Evolutionary conservation across 2,888 invertebrate species (phyloP).

Genomic region (Caenorhabditis doughertyi): DNA sequence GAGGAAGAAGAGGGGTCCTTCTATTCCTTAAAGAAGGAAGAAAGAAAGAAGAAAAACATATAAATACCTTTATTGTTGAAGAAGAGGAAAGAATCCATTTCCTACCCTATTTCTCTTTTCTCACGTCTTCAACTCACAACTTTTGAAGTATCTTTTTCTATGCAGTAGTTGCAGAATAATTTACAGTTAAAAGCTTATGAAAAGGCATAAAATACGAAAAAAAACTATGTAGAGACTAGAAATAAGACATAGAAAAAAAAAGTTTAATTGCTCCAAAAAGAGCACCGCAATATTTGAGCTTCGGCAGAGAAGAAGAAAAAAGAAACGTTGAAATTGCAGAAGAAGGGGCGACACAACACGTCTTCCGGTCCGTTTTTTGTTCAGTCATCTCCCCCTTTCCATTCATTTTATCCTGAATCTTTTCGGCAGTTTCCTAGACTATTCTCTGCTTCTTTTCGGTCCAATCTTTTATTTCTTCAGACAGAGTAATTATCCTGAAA

Average conservation of each 20-base stretch:
- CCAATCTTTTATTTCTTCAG: background rate
- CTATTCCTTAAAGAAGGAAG: background rate
- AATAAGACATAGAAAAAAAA: background rate
- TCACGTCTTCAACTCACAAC: slow-evolving; percentile 4
- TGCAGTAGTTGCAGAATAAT: no score
- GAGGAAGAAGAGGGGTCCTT: slow-evolving; percentile 17
- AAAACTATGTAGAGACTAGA: no score
- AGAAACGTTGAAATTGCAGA: slow-evolving; percentile 36
- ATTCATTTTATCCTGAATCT: background rate
- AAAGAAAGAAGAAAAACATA: slow-evolving; percentile 23
- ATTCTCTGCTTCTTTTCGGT: background rate
- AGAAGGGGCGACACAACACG: slow-evolving; percentile 9
- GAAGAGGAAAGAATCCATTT: slow-evolving; percentile 5
- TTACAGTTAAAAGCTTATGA: background rate
- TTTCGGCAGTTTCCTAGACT: background rate
- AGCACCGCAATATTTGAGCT: slow-evolving; percentile 3
- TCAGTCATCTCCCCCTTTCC: background rate
- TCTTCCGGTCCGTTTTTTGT: slow-evolving; percentile 33
- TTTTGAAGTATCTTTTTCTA: no score
- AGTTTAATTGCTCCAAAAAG: slow-evolving; percentile 38
- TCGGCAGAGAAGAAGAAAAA: background rate
- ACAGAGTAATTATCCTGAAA: background rate
- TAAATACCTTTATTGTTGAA: slow-evolving; percentile 47
- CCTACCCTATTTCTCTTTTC: background rate
- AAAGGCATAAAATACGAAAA: background rate